Conservation (phyloP, 2,888 invertebrate species). For the Drosophila greeni region DNA sequence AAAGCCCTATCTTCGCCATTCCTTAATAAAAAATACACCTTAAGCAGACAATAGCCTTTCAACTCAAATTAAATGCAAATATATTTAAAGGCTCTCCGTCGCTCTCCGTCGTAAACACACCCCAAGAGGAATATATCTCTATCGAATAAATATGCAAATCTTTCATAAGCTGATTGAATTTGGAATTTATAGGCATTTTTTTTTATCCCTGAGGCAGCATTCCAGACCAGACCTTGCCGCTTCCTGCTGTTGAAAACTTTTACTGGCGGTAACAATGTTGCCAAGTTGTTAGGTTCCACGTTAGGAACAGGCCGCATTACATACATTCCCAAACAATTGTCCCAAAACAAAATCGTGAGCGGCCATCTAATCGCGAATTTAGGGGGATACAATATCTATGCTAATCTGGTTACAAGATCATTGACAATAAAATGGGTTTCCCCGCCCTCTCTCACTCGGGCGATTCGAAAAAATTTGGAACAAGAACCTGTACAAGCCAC, state of each 20-base stretch:
- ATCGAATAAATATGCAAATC: conserved; percentile 26
- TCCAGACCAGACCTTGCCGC: conserved; percentile 12
- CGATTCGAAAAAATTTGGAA: conserved; percentile 38
- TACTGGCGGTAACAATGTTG: conserved; percentile 41
- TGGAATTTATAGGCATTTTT: conserved; percentile 10
- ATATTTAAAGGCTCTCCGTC: conserved; percentile 10
- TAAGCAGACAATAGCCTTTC: conserved; percentile 11
- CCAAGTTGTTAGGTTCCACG: conserved; percentile 42
- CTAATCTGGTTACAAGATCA: conserved; percentile 72
- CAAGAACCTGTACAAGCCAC: conserved; percentile 68
- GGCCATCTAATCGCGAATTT: conserved; percentile 69
- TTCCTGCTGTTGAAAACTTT: conserved; percentile 37
- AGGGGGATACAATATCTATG: conserved; percentile 71
- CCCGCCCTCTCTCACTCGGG: conserved; percentile 19
- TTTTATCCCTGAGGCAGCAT: not conserved
- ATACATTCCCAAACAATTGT: conserved; percentile 40
- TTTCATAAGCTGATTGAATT: conserved; percentile 33
- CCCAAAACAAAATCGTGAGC: conserved; percentile 64
- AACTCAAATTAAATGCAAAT: conserved; percentile 27
- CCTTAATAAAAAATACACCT: conserved; percentile 13
- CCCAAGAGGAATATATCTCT: conserved; percentile 10
- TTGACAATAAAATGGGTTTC: conserved; percentile 69
- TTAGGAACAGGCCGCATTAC: conserved; percentile 40
- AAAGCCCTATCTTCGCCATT: conserved; percentile 3
- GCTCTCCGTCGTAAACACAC: conserved; percentile 24